Evolutionary conservation across 2,888 invertebrate species (phyloP).

Genomic region (Scaptomyza polygonia): DNA sequence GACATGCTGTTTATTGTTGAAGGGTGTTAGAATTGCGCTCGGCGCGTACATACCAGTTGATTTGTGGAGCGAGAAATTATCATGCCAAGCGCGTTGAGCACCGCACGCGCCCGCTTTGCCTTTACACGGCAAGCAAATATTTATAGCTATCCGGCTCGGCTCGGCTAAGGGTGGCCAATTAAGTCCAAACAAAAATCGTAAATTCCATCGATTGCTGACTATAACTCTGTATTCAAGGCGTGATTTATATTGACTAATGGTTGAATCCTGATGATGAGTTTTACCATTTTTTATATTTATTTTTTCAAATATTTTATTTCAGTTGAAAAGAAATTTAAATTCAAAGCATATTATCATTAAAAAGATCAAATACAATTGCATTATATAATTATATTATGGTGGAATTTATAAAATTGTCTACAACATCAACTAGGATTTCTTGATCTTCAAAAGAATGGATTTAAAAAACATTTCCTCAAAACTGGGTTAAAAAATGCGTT

Average conservation of each 20-base stretch:
- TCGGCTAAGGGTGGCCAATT: slow-evolving; percentile 36
- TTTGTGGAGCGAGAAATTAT: slow-evolving; percentile 80
- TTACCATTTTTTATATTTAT: background rate
- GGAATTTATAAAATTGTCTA: background rate
- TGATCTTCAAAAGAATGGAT: background rate
- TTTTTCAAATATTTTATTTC: no score
- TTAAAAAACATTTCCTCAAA: no score
- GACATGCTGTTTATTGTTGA: slow-evolving; percentile 84
- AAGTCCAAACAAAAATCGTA: slow-evolving; percentile 38
- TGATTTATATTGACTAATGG: background rate
- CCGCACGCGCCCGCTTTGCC: slow-evolving; percentile 61
- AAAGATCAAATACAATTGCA: no score
- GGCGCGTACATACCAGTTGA: slow-evolving; percentile 60
- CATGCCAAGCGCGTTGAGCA: slow-evolving; percentile 76
- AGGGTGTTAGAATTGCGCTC: slow-evolving; percentile 84
- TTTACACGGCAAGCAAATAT: slow-evolving; percentile 62
- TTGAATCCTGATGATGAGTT: background rate
- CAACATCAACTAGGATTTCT: background rate
- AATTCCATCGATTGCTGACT: slow-evolving; percentile 26
- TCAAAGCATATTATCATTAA: no score
- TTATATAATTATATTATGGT: background rate
- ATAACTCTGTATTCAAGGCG: background rate
- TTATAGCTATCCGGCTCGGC: slow-evolving; percentile 30
- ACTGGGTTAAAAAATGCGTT: no score
- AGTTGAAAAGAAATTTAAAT: no score